Evolutionary conservation across 30 jellyfish, hydroid and myxozoan species (phyloP).

Genomic region (Turritopsis dohrnii): DNA sequence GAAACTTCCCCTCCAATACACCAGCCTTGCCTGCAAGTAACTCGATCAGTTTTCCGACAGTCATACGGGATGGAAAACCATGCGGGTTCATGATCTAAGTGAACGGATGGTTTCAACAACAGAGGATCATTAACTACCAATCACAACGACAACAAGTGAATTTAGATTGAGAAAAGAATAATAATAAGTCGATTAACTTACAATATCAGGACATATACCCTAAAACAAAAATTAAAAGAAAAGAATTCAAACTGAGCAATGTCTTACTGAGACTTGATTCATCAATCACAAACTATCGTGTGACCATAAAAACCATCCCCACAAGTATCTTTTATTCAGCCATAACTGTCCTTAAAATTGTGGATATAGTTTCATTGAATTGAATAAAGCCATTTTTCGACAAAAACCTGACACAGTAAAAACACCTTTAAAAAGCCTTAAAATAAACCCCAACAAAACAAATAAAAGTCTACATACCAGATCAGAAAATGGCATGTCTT

Average conservation of each 20-base stretch:
- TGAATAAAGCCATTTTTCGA: too few species aligned
- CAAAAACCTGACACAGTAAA: too few species aligned
- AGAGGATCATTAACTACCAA: not conserved
- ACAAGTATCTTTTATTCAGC: too few species aligned
- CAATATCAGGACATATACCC: conserved; percentile 99
- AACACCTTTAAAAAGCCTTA: too few species aligned
- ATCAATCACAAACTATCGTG: too few species aligned
- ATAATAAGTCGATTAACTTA: conserved; percentile 34
- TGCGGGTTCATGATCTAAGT: conserved; percentile 98
- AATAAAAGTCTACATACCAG: conserved; percentile 44
- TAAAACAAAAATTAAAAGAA: not conserved
- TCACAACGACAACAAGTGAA: not conserved
- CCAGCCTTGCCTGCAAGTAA: conserved; percentile 99
- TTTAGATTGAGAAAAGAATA: not conserved
- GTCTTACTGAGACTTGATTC: not conserved
- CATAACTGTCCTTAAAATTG: too few species aligned
- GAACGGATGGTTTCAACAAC: not conserved
- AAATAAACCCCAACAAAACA: too few species aligned
- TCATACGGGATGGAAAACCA: conserved; percentile 99
- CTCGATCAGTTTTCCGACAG: conserved; percentile 98
- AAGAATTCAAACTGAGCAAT: too few species aligned
- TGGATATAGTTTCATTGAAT: too few species aligned
- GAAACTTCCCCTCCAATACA: conserved; percentile 95
- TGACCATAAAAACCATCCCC: too few species aligned
- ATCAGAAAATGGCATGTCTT: conserved; percentile 99